phyloP scores from a whole-genome alignment of 1,140 invertebrate species.

The Triops cancriformis region DNA sequence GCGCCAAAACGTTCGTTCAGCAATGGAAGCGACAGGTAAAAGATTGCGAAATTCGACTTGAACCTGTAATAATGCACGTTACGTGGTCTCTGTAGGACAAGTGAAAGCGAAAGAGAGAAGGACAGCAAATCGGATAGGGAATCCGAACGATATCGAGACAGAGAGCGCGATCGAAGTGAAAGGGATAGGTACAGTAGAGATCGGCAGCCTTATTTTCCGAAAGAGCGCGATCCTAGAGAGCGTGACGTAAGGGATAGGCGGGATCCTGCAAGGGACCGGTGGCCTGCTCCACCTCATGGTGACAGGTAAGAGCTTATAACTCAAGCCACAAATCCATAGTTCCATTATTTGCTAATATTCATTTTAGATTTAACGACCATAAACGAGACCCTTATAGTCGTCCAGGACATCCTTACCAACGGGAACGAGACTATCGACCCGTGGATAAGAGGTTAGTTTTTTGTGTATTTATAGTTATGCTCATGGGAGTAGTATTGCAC shows the following conservation, averaged over 20 bases:
- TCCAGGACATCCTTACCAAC: conserved; percentile 30
- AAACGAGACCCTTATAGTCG: conserved; percentile 24
- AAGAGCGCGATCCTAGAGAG: neutral
- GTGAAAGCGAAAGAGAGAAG: conserved; percentile 32
- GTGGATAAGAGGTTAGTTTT: conserved; percentile 36
- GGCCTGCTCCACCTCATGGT: neutral
- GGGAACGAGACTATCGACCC: conserved; percentile 32
- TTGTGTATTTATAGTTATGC: no score
- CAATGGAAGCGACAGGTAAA: conserved; percentile 44
- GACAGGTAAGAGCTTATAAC: neutral
- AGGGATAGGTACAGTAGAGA: neutral
- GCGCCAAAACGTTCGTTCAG: conserved; percentile 34
- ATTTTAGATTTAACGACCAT: neutral
- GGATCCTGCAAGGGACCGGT: neutral
- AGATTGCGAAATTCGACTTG: conserved; percentile 35
- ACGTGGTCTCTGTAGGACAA: conserved; percentile 30
- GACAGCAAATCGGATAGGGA: conserved; percentile 38
- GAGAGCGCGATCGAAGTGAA: conserved; percentile 17
- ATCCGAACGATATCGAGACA: conserved; percentile 36
- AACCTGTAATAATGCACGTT: conserved; percentile 35
- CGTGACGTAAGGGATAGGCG: neutral
- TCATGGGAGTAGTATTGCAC: no score
- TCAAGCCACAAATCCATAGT: no score
- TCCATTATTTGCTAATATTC: conserved; percentile 11
- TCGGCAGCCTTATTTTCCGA: neutral